Evolutionary conservation across 2,888 invertebrate species (phyloP).

Genomic region (Pammene fasciana): DNA sequence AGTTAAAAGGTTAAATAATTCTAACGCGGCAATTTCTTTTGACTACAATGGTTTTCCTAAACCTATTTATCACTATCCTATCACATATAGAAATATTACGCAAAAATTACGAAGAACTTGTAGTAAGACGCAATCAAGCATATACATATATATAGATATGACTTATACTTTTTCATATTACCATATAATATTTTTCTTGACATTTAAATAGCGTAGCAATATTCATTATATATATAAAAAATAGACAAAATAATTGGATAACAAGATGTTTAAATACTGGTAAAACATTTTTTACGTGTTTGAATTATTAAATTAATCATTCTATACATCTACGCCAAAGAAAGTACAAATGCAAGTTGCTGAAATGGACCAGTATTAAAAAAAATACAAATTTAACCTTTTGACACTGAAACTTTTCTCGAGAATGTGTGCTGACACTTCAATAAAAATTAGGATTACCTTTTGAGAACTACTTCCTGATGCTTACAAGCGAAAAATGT

Average conservation of each 20-base stretch:
- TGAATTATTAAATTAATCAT: conserved; percentile 6
- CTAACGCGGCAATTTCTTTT: conserved; percentile 15
- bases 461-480: too few relatives aligned
- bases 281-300: conserved; percentile 10
- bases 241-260: neutral
- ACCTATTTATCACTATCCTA: conserved; percentile 29
- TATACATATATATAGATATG: conserved; percentile 1
- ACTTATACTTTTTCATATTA: conserved; percentile 23
- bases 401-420: too few relatives aligned
- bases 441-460: too few relatives aligned
- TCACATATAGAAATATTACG: conserved; percentile 26
- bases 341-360: conserved; percentile 13
- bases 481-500: too few relatives aligned
- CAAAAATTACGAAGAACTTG: conserved; percentile 24
- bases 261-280: conserved; percentile 18
- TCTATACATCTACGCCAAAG: neutral
- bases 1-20: neutral
- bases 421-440: too few relatives aligned
- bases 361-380: conserved; percentile 8
- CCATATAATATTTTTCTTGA: conserved; percentile 13
- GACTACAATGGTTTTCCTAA: conserved; percentile 8
- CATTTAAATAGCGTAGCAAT: neutral
- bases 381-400: neutral
- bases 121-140: conserved; percentile 27
- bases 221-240: neutral